These are phyloP conservation scores for Scylla paramamosain DNA, from an alignment of 1,140 invertebrate genomes.

Conservation along the genomic window DNA sequence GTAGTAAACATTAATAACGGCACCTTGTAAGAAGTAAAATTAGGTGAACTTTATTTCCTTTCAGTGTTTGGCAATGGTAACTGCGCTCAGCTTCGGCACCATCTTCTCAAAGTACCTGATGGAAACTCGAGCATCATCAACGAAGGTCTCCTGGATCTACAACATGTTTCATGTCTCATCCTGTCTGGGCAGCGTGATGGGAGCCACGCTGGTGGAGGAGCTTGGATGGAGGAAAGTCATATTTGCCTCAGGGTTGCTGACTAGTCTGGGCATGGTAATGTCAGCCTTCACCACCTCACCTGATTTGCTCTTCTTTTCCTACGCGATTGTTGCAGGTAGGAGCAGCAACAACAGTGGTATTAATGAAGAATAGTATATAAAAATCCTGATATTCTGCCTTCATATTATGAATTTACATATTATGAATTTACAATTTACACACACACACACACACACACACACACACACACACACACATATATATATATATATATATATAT, in stretches of 20 bases:
- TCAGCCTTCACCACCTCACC: constrained; percentile 1
- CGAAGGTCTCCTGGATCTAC: background rate
- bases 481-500: too few species aligned
- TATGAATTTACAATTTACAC: too few species aligned
- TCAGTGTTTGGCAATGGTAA: too few species aligned
- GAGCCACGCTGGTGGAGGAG: background rate
- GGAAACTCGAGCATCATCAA: background rate
- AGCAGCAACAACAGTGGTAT: too few species aligned
- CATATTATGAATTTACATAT: too few species aligned
- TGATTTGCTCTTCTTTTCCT: background rate
- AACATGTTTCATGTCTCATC: background rate
- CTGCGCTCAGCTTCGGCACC: background rate
- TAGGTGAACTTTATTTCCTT: too few species aligned
- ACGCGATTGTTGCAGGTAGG: background rate
- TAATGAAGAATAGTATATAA: too few species aligned
- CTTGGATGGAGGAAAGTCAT: background rate
- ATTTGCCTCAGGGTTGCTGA: background rate
- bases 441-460: too few species aligned
- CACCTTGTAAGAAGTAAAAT: too few species aligned
- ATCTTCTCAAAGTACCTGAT: constrained; percentile 17
- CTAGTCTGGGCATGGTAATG: background rate
- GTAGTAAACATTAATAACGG: too few species aligned
- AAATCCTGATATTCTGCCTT: too few species aligned
- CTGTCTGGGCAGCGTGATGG: background rate
- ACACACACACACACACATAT: too few species aligned